These are phyloP conservation scores for Mnemiopsis leidyi DNA, from an alignment of 37 sponge, comb jelly and placozoan species.

Conservation along the genomic window DNA sequence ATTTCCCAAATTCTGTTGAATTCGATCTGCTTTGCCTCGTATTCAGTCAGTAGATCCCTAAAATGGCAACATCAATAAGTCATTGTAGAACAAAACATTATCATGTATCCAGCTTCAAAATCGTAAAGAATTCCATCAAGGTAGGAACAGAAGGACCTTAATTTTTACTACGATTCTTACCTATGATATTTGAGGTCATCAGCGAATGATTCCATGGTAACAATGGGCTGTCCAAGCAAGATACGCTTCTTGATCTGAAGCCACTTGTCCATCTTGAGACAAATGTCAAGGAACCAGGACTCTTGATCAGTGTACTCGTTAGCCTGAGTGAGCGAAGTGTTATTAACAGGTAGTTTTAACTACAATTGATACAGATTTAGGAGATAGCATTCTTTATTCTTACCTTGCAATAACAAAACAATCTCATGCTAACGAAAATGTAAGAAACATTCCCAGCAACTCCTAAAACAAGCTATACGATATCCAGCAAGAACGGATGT, in stretches of 20 bases:
- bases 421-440: not conserved
- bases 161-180: no score
- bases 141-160: no score
- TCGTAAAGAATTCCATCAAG: no score
- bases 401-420: no score
- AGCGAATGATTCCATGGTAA: constrained; percentile 60
- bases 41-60: constrained; percentile 48
- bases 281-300: constrained; percentile 59
- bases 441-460: not conserved
- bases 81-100: no score
- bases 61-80: no score
- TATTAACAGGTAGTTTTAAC: no score
- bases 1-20: constrained; percentile 66
- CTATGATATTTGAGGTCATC: constrained; percentile 39
- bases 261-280: constrained; percentile 66
- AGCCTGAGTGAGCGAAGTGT: not conserved
- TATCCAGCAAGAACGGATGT: not conserved
- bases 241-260: constrained; percentile 62
- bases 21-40: constrained; percentile 62
- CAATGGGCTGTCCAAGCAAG: constrained; percentile 5
- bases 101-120: no score
- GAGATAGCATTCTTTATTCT: no score
- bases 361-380: no score
- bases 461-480: not conserved
- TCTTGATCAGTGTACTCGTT: constrained; percentile 59